These are phyloP conservation scores for Leptoclinus maculatus DNA, from an alignment of 2,797 vertebrate genomes.

Conservation along the genomic window DNA sequence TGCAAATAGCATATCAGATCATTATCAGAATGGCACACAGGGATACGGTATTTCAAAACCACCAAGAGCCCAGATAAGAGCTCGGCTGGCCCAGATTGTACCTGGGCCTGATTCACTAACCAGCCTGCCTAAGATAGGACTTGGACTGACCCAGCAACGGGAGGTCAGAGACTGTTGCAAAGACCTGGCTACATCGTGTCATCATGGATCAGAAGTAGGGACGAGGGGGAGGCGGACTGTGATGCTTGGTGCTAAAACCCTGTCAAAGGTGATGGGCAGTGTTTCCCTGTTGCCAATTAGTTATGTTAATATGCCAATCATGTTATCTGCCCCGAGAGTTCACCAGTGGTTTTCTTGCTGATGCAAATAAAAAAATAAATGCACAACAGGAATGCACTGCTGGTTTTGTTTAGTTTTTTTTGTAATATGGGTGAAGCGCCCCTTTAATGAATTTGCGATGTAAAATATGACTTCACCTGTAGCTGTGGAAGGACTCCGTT, in stretches of 20 bases:
- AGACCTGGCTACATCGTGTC: not conserved
- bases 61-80: not conserved
- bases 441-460: not conserved
- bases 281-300: not conserved
- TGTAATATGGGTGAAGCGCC: not conserved
- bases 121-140: not conserved
- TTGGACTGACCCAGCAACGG: not conserved
- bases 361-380: not conserved
- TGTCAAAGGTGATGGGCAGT: not conserved
- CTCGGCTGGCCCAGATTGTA: not conserved
- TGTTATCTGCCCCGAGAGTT: not conserved
- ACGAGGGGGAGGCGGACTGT: not conserved
- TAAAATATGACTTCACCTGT: conserved; percentile 70
- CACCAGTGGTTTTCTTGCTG: not conserved
- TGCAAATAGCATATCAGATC: not conserved
- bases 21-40: not conserved
- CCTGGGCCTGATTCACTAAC: not conserved
- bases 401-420: not conserved
- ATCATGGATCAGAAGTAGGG: not conserved
- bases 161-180: not conserved
- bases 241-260: not conserved
- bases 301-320: no score
- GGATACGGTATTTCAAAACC: not conserved
- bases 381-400: not conserved
- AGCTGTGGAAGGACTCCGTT: conserved; percentile 96